These are phyloP conservation scores for Callinectes sapidus DNA, from an alignment of 2,888 invertebrate species.

Conservation along the genomic window DNA sequence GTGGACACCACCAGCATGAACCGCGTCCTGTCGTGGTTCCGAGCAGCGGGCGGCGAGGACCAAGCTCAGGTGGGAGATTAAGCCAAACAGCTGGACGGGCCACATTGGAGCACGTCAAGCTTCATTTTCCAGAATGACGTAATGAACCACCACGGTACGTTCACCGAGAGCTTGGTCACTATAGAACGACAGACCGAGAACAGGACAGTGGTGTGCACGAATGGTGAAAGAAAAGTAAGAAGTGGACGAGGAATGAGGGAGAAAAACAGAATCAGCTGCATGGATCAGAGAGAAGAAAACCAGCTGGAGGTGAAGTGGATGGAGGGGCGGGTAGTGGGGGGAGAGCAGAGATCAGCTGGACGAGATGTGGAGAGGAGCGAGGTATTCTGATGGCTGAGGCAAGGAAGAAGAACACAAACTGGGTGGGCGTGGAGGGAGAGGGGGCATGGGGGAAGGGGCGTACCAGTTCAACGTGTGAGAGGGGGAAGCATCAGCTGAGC, in stretches of 20 bases:
- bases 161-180: background rate
- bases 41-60: background rate
- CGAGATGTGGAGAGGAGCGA: constrained; percentile 10
- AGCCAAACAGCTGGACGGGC: background rate
- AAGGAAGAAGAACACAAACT: constrained; percentile 25
- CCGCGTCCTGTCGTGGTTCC: background rate
- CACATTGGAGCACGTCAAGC: background rate
- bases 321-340: background rate
- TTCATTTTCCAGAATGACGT: constrained; percentile 17
- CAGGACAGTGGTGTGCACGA: constrained; percentile 25
- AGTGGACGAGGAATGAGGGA: background rate
- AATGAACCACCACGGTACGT: background rate
- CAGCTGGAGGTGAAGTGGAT: background rate
- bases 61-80: background rate
- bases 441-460: background rate
- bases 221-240: constrained; percentile 29
- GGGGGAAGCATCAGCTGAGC: constrained; percentile 18
- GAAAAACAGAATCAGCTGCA: background rate
- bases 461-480: constrained; percentile 19
- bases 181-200: background rate
- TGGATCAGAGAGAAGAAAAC: background rate
- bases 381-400: background rate
- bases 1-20: background rate
- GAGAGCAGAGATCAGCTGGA: constrained; percentile 17
- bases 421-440: constrained; percentile 23